Evolutionary conservation across 2,888 invertebrate species (phyloP).

Genomic region (Sarcophaga variegata): DNA sequence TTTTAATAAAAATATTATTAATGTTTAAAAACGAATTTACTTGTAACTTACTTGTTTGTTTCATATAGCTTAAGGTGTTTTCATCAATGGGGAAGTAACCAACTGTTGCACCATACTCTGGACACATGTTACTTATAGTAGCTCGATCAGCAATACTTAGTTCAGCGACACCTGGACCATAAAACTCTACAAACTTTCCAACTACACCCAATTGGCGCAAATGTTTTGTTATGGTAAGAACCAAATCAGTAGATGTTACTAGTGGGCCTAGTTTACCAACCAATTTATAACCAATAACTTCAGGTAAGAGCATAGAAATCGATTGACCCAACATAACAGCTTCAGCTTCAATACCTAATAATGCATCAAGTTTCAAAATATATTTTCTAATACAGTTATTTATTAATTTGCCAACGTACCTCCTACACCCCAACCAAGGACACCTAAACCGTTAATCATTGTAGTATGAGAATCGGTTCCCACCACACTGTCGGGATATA

Average conservation of each 20-base stretch:
- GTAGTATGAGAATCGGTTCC: slow-evolving; percentile 99
- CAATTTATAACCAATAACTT: slow-evolving; percentile 97
- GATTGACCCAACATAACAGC: slow-evolving; percentile 99
- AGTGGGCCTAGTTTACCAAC: slow-evolving; percentile 90
- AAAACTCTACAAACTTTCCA: slow-evolving; percentile 99
- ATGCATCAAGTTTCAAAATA: background rate
- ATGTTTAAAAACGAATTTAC: slow-evolving; percentile 10
- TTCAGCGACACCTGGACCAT: slow-evolving; percentile 94
- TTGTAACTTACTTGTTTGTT: slow-evolving; percentile 87
- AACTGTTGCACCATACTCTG: slow-evolving; percentile 98
- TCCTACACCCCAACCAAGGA: slow-evolving; percentile 98
- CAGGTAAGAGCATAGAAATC: slow-evolving; percentile 97
- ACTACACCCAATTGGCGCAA: slow-evolving; percentile 97
- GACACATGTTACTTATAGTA: slow-evolving; percentile 99
- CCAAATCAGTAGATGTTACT: slow-evolving; percentile 97
- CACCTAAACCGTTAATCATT: slow-evolving; percentile 98
- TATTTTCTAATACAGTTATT: background rate
- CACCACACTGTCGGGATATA: slow-evolving; percentile 96
- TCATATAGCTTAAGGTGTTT: slow-evolving; percentile 90
- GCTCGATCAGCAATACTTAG: slow-evolving; percentile 98
- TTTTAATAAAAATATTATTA: slow-evolving; percentile 4
- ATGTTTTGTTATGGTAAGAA: slow-evolving; percentile 98
- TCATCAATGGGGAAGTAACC: slow-evolving; percentile 97
- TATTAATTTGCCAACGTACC: slow-evolving; percentile 81
- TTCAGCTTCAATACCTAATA: slow-evolving; percentile 95